These are phyloP conservation scores for Habrosyne pyritoides DNA, from an alignment of 2,888 invertebrate genomes.

Conservation along the genomic window DNA sequence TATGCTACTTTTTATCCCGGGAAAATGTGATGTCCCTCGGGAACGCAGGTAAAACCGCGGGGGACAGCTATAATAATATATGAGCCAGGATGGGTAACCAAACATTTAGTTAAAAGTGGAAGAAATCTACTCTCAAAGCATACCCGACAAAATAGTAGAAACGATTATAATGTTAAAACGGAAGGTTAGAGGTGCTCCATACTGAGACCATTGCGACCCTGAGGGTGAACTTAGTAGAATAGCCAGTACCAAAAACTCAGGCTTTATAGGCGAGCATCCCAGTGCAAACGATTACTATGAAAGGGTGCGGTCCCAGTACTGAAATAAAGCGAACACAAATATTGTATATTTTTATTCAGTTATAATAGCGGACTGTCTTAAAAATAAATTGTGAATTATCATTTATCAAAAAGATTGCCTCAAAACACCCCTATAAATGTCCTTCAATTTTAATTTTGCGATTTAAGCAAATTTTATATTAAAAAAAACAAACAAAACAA, in stretches of 20 bases:
- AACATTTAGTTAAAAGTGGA: neutral
- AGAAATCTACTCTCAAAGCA: neutral
- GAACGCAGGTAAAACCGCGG: too few species aligned
- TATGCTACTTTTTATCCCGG: too few species aligned
- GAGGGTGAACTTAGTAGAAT: slow-evolving; percentile 43
- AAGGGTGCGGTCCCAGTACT: slow-evolving; percentile 24
- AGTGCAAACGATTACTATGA: slow-evolving; percentile 40
- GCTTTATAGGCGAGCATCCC: slow-evolving; percentile 48
- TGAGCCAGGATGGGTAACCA: neutral
- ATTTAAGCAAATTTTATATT: too few species aligned
- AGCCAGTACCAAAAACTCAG: slow-evolving; percentile 54
- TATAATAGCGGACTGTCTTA: too few species aligned
- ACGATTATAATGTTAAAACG: neutral
- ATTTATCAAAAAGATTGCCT: too few species aligned
- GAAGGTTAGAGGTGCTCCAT: slow-evolving; percentile 16
- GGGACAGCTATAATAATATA: neutral
- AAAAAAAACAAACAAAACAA: too few species aligned
- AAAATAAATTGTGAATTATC: too few species aligned
- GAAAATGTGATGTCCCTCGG: too few species aligned
- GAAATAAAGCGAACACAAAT: slow-evolving; percentile 13
- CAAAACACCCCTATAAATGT: too few species aligned
- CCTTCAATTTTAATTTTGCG: too few species aligned
- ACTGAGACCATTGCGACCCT: slow-evolving; percentile 35
- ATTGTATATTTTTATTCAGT: neutral
- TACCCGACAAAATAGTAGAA: neutral